phyloP scores from a whole-genome alignment of 1,140 invertebrate genomes.

The Platyura marginata region DNA sequence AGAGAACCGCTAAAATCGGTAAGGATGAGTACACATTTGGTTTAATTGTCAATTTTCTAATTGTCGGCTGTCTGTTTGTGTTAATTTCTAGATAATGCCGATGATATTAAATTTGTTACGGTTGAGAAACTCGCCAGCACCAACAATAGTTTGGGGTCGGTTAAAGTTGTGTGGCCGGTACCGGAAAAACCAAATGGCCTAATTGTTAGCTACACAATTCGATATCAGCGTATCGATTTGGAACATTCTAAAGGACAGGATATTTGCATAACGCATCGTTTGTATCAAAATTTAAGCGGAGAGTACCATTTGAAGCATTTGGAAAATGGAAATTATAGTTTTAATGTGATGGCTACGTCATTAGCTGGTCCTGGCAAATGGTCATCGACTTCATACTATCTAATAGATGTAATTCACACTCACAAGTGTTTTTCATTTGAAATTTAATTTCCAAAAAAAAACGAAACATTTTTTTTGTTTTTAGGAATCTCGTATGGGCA shows the following conservation, averaged over 20 bases:
- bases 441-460: no score
- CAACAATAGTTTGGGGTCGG: slow-evolving; percentile 26
- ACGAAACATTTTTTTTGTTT: no score
- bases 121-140: slow-evolving; percentile 21
- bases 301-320: slow-evolving; percentile 30
- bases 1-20: not conserved
- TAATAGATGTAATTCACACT: no score
- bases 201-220: slow-evolving; percentile 64
- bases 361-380: slow-evolving; percentile 50
- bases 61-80: no score
- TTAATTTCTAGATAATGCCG: slow-evolving; percentile 41
- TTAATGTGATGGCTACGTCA: slow-evolving; percentile 58
- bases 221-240: slow-evolving; percentile 41
- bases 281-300: slow-evolving; percentile 10
- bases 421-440: no score
- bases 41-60: no score
- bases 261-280: slow-evolving; percentile 26
- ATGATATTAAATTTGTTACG: slow-evolving; percentile 33
- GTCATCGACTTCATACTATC: not conserved
- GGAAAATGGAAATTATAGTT: slow-evolving; percentile 67
- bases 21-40: no score
- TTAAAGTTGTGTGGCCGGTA: slow-evolving; percentile 53
- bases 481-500: no score
- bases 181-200: slow-evolving; percentile 71
- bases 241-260: slow-evolving; percentile 16